phyloP scores from a whole-genome alignment of 2,113 vertebrate species.

The Rhipidura dahli region DNA sequence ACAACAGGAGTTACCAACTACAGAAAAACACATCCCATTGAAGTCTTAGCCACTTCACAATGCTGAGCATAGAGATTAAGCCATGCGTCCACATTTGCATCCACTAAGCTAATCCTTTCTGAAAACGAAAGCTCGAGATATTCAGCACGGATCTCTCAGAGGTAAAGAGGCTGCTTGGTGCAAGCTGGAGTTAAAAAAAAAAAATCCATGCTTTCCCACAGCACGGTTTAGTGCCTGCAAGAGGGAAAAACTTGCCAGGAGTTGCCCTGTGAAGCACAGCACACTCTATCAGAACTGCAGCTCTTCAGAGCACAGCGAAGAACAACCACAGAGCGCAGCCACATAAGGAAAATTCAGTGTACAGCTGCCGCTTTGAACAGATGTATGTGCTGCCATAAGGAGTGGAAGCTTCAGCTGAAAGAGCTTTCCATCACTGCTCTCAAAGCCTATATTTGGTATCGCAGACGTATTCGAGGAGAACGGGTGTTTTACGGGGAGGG shows the following conservation, averaged over 20 bases:
- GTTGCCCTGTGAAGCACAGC: background rate
- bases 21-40: background rate
- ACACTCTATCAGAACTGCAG: background rate
- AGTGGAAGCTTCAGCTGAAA: background rate
- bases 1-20: background rate
- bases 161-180: background rate
- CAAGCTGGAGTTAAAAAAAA: background rate
- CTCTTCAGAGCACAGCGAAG: background rate
- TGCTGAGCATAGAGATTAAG: background rate
- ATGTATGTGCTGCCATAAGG: background rate
- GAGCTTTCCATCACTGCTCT: background rate
- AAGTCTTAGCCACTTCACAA: background rate
- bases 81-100: background rate
- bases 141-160: background rate
- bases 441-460: constrained; percentile 58
- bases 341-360: background rate
- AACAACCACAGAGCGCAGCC: background rate
- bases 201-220: background rate
- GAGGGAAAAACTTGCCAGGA: background rate
- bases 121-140: background rate
- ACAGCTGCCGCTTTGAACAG: background rate
- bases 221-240: background rate
- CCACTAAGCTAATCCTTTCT: background rate
- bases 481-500: background rate
- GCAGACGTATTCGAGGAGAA: background rate